Percentiles rank a stretch among this genome's conserved stretches.
These are phyloP conservation scores for Creontiades dilutus DNA, from an alignment of 2,888 invertebrate species.

Conservation along the genomic window DNA sequence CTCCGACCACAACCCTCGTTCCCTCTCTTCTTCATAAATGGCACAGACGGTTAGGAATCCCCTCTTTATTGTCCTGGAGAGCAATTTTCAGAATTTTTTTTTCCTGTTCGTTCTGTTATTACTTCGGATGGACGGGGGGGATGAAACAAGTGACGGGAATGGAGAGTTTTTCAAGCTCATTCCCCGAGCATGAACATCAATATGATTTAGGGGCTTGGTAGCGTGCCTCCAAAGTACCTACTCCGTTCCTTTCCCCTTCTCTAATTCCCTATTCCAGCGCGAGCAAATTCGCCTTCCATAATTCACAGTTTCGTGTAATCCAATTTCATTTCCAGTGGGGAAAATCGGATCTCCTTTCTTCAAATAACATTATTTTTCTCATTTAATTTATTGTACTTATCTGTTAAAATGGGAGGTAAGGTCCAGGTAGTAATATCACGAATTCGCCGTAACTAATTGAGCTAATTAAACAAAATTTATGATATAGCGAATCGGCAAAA, in stretches of 20 bases:
- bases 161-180: slow-evolving; percentile 17
- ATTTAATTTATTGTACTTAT: no score
- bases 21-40: not conserved
- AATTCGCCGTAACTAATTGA: no score
- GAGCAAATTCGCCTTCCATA: not conserved
- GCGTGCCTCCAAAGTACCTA: not conserved
- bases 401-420: no score
- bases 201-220: slow-evolving; percentile 6
- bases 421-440: no score
- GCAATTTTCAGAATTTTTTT: slow-evolving; percentile 23
- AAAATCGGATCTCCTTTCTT: not conserved
- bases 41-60: slow-evolving; percentile 3
- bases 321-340: not conserved
- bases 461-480: no score
- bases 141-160: not conserved
- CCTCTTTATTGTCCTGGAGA: not conserved
- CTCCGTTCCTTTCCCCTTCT: not conserved
- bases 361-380: no score
- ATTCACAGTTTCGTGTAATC: not conserved
- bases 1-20: not conserved
- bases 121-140: not conserved
- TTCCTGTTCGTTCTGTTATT: slow-evolving; percentile 19
- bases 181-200: slow-evolving; percentile 11
- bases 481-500: no score
- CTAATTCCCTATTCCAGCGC: not conserved